Conservation (phyloP, 2,888 invertebrate genomes). For the Spodoptera exigua region DNA sequence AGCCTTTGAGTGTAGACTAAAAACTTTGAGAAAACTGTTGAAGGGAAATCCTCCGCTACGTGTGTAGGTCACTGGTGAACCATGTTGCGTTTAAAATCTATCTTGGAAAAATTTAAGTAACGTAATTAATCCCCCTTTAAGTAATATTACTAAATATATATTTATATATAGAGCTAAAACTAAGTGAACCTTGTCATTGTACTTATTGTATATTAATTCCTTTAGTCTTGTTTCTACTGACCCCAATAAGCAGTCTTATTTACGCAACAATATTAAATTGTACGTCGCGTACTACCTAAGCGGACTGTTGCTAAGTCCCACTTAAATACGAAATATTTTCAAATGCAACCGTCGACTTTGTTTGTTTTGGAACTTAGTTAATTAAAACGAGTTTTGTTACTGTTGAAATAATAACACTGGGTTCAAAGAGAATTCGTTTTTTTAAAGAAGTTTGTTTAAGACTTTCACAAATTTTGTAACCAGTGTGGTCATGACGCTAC, state of each 20-base stretch:
- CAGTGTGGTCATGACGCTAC: constrained; percentile 41
- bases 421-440: constrained; percentile 54
- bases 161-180: constrained; percentile 9
- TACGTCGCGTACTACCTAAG: constrained; percentile 1
- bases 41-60: no score
- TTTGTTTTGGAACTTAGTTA: constrained; percentile 75
- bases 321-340: constrained; percentile 57
- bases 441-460: constrained; percentile 51
- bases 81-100: no score
- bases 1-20: no score
- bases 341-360: constrained; percentile 58
- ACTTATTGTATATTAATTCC: constrained; percentile 4
- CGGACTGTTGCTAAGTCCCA: constrained; percentile 39
- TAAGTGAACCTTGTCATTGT: constrained; percentile 7
- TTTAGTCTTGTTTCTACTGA: background rate
- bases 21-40: no score
- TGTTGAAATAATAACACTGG: constrained; percentile 63
- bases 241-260: constrained; percentile 13
- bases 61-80: no score
- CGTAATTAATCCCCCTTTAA: constrained; percentile 19
- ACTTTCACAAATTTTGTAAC: constrained; percentile 42
- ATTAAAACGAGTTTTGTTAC: constrained; percentile 76
- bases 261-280: constrained; percentile 15
- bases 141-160: constrained; percentile 18
- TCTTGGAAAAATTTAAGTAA: background rate